Conservation (phyloP, 1,140 invertebrate species). For the Ips nitidus region DNA sequence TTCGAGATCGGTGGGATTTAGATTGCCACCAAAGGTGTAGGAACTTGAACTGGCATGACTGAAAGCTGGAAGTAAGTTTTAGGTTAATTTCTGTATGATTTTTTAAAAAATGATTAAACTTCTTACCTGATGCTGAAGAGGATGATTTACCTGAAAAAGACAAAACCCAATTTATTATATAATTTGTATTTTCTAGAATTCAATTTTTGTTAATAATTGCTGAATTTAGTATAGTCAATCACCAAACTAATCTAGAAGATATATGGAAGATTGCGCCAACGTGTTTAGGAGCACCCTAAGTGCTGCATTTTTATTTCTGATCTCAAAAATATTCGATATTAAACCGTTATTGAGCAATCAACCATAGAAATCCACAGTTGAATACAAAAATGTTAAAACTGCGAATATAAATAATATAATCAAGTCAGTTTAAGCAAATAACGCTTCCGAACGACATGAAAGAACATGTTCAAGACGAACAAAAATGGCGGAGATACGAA, state of each 20-base stretch:
- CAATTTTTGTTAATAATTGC: background rate
- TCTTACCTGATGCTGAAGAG: slow-evolving; percentile 8
- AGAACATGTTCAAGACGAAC: too few relatives aligned
- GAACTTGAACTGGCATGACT: slow-evolving; percentile 7
- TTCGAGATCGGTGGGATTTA: background rate
- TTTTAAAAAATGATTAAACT: background rate
- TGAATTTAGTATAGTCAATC: background rate
- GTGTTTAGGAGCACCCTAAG: background rate
- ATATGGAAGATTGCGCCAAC: background rate
- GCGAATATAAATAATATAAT: too few relatives aligned
- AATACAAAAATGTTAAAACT: too few relatives aligned
- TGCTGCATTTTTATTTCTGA: background rate
- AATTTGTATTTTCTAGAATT: background rate
- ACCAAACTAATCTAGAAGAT: slow-evolving; percentile 6
- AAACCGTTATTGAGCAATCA: too few relatives aligned
- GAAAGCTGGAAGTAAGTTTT: background rate
- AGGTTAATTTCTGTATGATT: background rate
- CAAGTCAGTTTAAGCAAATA: too few relatives aligned
- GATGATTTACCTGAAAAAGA: slow-evolving; percentile 10
- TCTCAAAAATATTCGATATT: background rate
- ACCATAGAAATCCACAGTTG: too few relatives aligned
- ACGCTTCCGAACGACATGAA: too few relatives aligned
- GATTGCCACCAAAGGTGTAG: slow-evolving; percentile 2
- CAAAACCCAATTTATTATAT: background rate
- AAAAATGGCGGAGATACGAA: too few relatives aligned